Evolutionary conservation across 2,113 vertebrate genomes (phyloP).

Genomic region (Erythrocercus mccallii): DNA sequence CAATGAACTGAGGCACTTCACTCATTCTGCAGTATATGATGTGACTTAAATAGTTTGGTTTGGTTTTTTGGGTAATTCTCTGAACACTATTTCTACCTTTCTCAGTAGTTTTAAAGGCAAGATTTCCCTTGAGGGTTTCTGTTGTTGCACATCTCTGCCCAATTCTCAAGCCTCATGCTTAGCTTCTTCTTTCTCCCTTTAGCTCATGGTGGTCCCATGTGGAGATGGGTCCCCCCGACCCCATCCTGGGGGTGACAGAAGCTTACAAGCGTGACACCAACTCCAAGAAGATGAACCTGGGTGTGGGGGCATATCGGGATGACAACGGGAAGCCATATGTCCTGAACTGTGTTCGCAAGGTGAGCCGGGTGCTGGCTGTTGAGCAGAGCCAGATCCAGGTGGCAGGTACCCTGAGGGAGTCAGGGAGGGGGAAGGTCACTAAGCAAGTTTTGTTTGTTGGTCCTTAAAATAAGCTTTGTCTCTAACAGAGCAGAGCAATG

Average conservation of each 20-base stretch:
- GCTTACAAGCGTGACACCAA: conserved; percentile 91
- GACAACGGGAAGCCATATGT: conserved; percentile 91
- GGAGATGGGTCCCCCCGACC: conserved; percentile 94
- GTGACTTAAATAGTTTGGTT: background rate
- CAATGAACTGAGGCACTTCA: background rate
- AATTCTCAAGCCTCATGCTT: background rate
- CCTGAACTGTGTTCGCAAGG: conserved; percentile 89
- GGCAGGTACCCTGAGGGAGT: background rate
- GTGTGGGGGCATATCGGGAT: conserved; percentile 92
- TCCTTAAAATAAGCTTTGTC: background rate
- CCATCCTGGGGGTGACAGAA: conserved; percentile 92
- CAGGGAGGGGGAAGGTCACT: background rate
- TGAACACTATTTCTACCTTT: background rate
- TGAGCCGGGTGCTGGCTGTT: conserved; percentile 42
- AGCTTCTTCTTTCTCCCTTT: background rate
- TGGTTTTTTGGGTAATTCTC: background rate
- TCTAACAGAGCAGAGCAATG: background rate
- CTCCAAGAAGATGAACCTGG: conserved; percentile 96
- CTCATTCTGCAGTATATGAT: background rate
- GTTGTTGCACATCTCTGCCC: background rate
- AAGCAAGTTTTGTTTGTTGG: background rate
- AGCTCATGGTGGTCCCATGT: conserved; percentile 95
- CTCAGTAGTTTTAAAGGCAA: background rate
- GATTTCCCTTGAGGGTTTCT: background rate
- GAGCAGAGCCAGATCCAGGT: background rate